These are phyloP conservation scores for Palaemon carinicauda DNA, from an alignment of 1,140 invertebrate genomes.

Conservation along the genomic window DNA sequence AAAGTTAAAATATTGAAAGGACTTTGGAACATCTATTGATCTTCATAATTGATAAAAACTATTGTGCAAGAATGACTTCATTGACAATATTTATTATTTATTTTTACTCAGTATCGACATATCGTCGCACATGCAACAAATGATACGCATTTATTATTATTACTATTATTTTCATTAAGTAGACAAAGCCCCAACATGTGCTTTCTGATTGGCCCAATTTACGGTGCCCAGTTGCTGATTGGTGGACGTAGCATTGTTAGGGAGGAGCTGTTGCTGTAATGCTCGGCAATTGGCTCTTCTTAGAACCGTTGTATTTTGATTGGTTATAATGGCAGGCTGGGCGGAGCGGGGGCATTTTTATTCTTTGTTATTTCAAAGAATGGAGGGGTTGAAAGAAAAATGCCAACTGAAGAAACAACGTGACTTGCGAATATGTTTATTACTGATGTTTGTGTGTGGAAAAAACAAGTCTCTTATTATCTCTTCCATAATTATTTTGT, in stretches of 20 bases:
- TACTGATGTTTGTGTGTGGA: not conserved
- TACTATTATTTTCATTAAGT: not conserved
- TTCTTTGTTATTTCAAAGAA: not conserved
- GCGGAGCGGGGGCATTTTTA: not conserved
- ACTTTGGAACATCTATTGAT: too few relatives aligned
- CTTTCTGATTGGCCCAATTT: too few relatives aligned
- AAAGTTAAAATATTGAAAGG: too few relatives aligned
- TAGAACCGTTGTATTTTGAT: not conserved
- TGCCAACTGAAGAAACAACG: not conserved
- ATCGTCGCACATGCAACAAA: not conserved
- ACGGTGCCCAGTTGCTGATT: too few relatives aligned
- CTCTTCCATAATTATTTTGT: too few relatives aligned
- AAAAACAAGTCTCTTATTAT: not conserved
- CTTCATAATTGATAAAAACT: too few relatives aligned
- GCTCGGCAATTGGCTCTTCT: not conserved
- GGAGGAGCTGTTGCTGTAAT: not conserved
- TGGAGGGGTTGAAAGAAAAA: not conserved
- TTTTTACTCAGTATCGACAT: too few relatives aligned
- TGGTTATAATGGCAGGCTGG: slow-evolving; percentile 19
- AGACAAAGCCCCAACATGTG: too few relatives aligned
- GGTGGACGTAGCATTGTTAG: too few relatives aligned
- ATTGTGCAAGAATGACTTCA: too few relatives aligned
- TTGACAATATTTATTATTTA: too few relatives aligned
- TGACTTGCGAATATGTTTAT: not conserved
- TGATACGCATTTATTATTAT: not conserved